Evolutionary conservation across 2,113 vertebrate species (phyloP), one percentile per base, ranked within the genome.

Genomic region (Gallinago media): DNA sequence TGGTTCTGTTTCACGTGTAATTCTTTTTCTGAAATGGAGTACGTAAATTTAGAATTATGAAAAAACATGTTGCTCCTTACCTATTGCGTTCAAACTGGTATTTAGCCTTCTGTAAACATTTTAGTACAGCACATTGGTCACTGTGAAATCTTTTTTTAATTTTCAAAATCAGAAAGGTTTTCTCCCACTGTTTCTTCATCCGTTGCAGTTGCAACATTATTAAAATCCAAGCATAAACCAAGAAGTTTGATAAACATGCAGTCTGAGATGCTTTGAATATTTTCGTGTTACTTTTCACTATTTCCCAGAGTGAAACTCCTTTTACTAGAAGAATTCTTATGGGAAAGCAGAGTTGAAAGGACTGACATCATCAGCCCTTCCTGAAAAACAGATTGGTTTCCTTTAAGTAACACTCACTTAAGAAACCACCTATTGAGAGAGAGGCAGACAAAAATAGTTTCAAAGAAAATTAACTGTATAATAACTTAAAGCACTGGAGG

Each of bases 351-450:
- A 84, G 86, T 97, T 92, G 95, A 96, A 96, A 98, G 93, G 67
- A 85, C 55, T 92, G 71, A 96, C 76, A 76, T 97, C 89, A 93
- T 92, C 94, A 93, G 67, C 92, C 83, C 46, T 96, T 97, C 89
- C 93, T 95, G 95, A 95, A 97, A 97, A 97, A 91, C 97, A 96
- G 91, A 87, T 97, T 95, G 93, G 80, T 97, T 97, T 97, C 96
- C 94, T 96, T 97, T 97, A 88, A 97, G 90, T 94, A 96, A 96
- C 88, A 97, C 91, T 98, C 94, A 93, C 89, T 97, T 95, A 94
- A 96, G 85, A 97, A 97, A 91, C 86, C 92, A 92, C 95, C 81
- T 96, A 88, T 97, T 93, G 95, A 82, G 93, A 96, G 73, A 79
- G 42, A 56, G 59, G 95, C 72, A 23, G 96, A 71, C 90, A 65